phyloP scores from a whole-genome alignment of 2,888 invertebrate genomes.

The Caenorhabditis sp. region DNA sequence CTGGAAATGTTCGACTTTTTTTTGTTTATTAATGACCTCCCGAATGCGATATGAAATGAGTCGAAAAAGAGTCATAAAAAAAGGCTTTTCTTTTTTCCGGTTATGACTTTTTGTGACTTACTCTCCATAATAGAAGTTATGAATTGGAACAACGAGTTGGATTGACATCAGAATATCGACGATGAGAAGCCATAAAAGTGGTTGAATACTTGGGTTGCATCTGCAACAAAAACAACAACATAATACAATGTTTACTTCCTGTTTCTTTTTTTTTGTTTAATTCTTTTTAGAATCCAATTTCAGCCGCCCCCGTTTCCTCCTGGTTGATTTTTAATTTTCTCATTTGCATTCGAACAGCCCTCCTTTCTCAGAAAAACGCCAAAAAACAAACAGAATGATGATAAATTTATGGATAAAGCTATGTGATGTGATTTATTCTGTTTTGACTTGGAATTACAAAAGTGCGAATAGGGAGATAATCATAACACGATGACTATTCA shows the following conservation, averaged over 20 bases:
- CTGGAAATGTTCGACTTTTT: not conserved
- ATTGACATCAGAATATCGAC: conserved; percentile 48
- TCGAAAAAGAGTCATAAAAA: conserved; percentile 1
- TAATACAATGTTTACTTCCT: not conserved
- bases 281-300: too few relatives aligned
- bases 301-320: too few relatives aligned
- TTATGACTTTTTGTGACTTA: conserved; percentile 28
- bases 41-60: not conserved
- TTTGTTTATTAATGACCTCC: not conserved
- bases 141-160: conserved; percentile 48
- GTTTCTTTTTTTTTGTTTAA: too few relatives aligned
- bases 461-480: too few relatives aligned
- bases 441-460: too few relatives aligned
- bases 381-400: too few relatives aligned
- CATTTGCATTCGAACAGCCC: too few relatives aligned
- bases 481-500: too few relatives aligned
- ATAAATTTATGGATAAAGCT: too few relatives aligned
- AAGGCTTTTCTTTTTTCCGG: conserved; percentile 10
- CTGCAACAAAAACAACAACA: conserved; percentile 20
- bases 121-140: conserved; percentile 43
- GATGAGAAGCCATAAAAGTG: conserved; percentile 50
- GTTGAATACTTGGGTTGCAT: conserved; percentile 49
- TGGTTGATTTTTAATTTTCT: too few relatives aligned
- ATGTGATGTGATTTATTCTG: too few relatives aligned
- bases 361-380: too few relatives aligned